These are phyloP conservation scores for Philypnodon macrostomus DNA, from an alignment of 2,797 vertebrate genomes.

Conservation along the genomic window DNA sequence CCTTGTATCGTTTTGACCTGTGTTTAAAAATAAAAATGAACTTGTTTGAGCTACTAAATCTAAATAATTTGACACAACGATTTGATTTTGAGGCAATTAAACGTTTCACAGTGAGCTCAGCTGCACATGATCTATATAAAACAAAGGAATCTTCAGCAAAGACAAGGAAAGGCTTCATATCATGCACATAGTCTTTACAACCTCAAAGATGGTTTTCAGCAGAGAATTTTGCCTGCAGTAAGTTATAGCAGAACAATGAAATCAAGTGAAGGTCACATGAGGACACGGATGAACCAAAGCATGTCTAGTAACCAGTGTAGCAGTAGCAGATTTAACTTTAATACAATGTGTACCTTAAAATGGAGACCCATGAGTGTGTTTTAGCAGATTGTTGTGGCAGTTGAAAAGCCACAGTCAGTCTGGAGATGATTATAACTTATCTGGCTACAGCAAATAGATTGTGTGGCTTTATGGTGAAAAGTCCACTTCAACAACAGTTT, in stretches of 20 bases:
- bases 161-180: conserved; percentile 19
- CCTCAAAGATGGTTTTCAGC: too few relatives aligned
- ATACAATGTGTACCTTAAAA: not conserved
- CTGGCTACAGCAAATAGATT: conserved; percentile 38
- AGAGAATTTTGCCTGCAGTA: too few relatives aligned
- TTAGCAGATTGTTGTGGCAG: not conserved
- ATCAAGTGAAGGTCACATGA: conserved; percentile 83
- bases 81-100: too few relatives aligned
- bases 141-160: not conserved
- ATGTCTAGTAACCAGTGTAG: conserved; percentile 29
- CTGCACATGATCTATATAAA: conserved; percentile 8
- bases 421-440: conserved; percentile 48
- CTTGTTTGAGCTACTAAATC: too few relatives aligned
- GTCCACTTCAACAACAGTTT: too few relatives aligned
- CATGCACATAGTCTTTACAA: conserved; percentile 12
- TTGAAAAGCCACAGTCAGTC: conserved; percentile 34
- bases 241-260: too few relatives aligned
- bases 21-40: too few relatives aligned
- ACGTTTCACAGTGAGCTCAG: too few relatives aligned
- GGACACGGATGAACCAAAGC: conserved; percentile 67
- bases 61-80: too few relatives aligned
- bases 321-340: conserved; percentile 7
- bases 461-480: conserved; percentile 25
- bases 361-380: not conserved
- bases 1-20: too few relatives aligned